These are phyloP conservation scores for Girardinichthys multiradiatus DNA, from an alignment of 2,113 vertebrate species.

Conservation along the genomic window DNA sequence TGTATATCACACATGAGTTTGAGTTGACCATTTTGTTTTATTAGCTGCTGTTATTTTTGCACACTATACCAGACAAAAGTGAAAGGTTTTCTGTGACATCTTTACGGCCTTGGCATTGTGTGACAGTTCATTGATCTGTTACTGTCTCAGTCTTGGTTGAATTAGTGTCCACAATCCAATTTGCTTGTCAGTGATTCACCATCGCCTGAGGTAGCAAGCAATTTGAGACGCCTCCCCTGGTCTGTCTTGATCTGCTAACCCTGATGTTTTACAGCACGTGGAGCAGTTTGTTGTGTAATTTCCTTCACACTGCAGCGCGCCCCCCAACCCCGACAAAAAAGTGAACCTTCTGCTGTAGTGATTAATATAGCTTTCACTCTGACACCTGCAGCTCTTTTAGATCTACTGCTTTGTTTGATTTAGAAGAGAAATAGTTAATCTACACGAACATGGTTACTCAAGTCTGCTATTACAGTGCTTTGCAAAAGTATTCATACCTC, in stretches of 20 bases:
- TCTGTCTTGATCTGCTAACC: conserved; percentile 48
- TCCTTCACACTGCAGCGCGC: conserved; percentile 19
- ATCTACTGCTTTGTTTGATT: conserved; percentile 12
- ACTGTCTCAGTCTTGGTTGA: conserved; percentile 35
- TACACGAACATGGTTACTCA: conserved; percentile 10
- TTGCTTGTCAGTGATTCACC: conserved; percentile 45
- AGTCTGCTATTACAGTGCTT: neutral
- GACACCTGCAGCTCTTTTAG: conserved; percentile 2
- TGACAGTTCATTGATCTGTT: conserved; percentile 51
- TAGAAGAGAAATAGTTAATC: conserved; percentile 13
- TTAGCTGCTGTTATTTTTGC: neutral
- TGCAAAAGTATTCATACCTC: neutral
- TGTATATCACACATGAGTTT: neutral
- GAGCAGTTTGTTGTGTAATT: conserved; percentile 47
- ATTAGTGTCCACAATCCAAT: conserved; percentile 49
- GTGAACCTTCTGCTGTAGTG: conserved; percentile 3
- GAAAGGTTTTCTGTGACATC: conserved; percentile 24
- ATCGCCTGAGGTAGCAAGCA: conserved; percentile 33
- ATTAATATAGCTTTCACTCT: conserved; percentile 31
- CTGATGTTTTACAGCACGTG: conserved; percentile 56
- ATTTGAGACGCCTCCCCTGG: conserved; percentile 32
- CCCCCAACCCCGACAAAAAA: conserved; percentile 28
- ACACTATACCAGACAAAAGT: neutral
- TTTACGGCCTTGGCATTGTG: conserved; percentile 26
- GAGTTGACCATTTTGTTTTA: neutral